Conservation (phyloP, 2,888 invertebrate species). For the Tetragonisca angustula region DNA sequence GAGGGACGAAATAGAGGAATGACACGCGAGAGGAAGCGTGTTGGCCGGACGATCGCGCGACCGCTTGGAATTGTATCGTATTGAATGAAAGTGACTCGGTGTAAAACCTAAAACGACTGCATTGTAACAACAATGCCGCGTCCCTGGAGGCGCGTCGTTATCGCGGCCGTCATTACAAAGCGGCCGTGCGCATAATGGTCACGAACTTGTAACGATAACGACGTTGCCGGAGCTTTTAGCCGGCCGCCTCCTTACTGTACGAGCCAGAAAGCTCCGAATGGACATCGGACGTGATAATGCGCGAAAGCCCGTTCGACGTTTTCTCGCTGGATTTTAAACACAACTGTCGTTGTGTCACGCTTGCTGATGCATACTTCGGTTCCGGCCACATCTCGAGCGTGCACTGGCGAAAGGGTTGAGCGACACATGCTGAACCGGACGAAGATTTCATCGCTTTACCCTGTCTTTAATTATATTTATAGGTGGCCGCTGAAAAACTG, state of each 20-base stretch:
- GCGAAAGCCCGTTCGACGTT: slow-evolving; percentile 38
- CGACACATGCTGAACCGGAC: slow-evolving; percentile 4
- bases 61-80: background rate
- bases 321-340: slow-evolving; percentile 6
- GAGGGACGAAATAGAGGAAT: background rate
- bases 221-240: slow-evolving; percentile 32
- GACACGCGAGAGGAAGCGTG: background rate
- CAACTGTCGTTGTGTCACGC: slow-evolving; percentile 2
- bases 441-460: too few species aligned
- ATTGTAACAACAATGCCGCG: slow-evolving; percentile 28
- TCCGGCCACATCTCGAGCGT: slow-evolving; percentile 8
- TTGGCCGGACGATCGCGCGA: background rate
- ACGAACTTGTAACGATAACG: slow-evolving; percentile 53
- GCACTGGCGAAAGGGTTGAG: slow-evolving; percentile 14
- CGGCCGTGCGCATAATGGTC: slow-evolving; percentile 25
- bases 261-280: slow-evolving; percentile 16
- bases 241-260: slow-evolving; percentile 4
- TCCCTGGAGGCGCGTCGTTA: slow-evolving; percentile 29
- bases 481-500: too few species aligned
- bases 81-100: slow-evolving; percentile 6
- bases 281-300: slow-evolving; percentile 33
- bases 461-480: too few species aligned
- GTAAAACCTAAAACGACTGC: slow-evolving; percentile 31
- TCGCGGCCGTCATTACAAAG: slow-evolving; percentile 37
- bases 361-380: background rate